A percentile compares a stretch with the other conserved stretches of the same genome.
These are phyloP conservation scores for Uromys caudimaculatus DNA, from an alignment of 2,797 vertebrate species.

Conservation along the genomic window DNA sequence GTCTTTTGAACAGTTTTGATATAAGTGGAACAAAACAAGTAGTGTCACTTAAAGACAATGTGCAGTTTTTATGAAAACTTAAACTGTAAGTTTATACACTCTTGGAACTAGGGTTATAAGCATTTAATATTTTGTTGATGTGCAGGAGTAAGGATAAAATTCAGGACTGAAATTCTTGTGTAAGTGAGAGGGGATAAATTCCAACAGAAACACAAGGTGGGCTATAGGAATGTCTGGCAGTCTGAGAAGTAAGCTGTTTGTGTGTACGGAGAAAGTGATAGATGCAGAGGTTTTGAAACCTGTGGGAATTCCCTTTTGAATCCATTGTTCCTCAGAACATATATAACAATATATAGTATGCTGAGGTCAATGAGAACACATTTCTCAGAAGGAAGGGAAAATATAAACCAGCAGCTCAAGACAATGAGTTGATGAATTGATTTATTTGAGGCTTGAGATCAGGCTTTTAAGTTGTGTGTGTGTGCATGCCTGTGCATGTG, in stretches of 20 bases:
- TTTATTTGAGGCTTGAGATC: constrained; percentile 37
- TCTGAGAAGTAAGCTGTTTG: neutral
- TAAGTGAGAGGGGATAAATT: neutral
- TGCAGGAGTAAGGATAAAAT: neutral
- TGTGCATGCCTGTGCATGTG: neutral
- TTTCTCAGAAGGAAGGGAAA: neutral
- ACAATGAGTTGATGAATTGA: neutral
- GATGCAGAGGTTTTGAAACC: neutral
- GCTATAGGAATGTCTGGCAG: neutral
- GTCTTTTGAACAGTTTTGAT: constrained; percentile 31
- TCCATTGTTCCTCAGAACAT: neutral
- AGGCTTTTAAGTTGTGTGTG: constrained; percentile 9
- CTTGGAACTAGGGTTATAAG: neutral
- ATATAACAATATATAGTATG: neutral
- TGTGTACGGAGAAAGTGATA: neutral
- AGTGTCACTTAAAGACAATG: neutral
- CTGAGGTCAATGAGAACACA: neutral
- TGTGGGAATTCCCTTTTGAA: neutral
- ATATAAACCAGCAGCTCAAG: neutral
- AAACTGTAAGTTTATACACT: neutral
- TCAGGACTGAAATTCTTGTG: neutral
- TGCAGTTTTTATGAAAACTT: neutral
- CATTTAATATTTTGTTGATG: constrained; percentile 2
- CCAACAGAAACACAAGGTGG: neutral
- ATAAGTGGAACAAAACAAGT: neutral